Conservation (phyloP, 2,113 vertebrate genomes). For the Callocephalon fimbriatum region DNA sequence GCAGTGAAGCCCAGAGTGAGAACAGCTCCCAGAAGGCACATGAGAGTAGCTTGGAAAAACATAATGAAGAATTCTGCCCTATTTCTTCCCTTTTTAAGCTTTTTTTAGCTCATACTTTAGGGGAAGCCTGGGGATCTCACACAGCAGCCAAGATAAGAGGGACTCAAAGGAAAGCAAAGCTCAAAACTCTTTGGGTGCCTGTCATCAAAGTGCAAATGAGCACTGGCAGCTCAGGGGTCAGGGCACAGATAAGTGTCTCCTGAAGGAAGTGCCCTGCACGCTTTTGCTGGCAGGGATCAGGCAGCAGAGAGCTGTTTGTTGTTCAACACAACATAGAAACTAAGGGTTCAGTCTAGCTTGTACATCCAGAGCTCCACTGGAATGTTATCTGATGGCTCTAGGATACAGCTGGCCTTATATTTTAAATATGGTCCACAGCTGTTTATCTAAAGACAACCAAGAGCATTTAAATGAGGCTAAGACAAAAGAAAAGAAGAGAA, state of each 20-base stretch:
- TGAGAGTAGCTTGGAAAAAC: not conserved
- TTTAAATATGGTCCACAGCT: not conserved
- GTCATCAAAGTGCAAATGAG: not conserved
- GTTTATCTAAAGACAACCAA: not conserved
- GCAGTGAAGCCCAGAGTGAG: not conserved
- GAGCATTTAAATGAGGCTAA: not conserved
- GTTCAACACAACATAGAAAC: fast-evolving
- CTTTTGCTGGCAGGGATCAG: not conserved
- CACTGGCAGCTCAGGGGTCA: not conserved
- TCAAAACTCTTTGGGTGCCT: not conserved
- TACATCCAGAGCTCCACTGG: fast-evolving
- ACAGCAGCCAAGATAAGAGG: not conserved
- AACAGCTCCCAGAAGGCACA: not conserved
- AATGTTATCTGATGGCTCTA: not conserved
- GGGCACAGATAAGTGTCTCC: not conserved
- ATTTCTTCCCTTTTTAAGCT: not conserved
- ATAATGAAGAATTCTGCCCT: not conserved
- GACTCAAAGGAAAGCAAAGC: not conserved
- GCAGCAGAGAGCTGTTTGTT: not conserved
- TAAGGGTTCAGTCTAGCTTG: not conserved
- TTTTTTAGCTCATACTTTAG: not conserved
- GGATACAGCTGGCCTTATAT: not conserved
- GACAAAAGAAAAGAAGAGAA: not conserved
- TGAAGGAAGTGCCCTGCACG: not conserved
- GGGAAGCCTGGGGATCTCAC: not conserved